Base-by-base conservation (phyloP, 1,140 invertebrate genomes). In the Drosophila hydei region DNA sequence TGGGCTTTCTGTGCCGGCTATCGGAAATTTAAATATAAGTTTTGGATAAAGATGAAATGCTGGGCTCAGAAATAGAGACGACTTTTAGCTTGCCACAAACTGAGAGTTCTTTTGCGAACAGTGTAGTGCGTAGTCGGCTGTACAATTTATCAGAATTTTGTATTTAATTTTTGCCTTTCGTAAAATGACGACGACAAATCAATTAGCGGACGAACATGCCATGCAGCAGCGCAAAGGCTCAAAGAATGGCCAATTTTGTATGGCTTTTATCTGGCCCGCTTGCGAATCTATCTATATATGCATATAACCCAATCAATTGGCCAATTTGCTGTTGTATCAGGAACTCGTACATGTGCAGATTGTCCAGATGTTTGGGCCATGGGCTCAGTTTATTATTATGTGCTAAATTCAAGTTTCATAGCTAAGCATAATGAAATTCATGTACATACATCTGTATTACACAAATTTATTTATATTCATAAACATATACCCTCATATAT, bases 321-420 rank as follows among this genome's bases (percentile, higher is more conserved):
- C 18, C 51, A 18, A 21, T 40, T 55, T 40, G 23, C 11, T 60
- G 33, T 68, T n/a, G 47, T 47, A 59, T 59, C n/a, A 18, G 45
- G 42, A 61, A 62, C 25, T 33, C 65, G n/a, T 62, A 62, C 30
- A 62, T 54, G 40, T 61, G 65, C 56, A 7, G 27, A 21, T 19
- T 21, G 50, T 63, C 59, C 67, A 70, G 67, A 71, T 71, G 68
- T 58, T 51, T 40, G 5, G 8, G 19, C 36, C 43, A 58, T 58
- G 52, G 54, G 36, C 52, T 36, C 38, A 23, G 59, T 65, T 59
- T 47, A 72, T 67, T 67, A 38, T 48, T 63, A 54, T 59, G 48
- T 71, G 54, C 52, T 56, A 18, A 65, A 58, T 36, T 71, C 33
- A 33, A 63, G 42, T 65, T 71, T 42, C 19, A 45, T 27, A 42